Conservation (phyloP, 2,113 vertebrate genomes). For the Elanoides forficatus region DNA sequence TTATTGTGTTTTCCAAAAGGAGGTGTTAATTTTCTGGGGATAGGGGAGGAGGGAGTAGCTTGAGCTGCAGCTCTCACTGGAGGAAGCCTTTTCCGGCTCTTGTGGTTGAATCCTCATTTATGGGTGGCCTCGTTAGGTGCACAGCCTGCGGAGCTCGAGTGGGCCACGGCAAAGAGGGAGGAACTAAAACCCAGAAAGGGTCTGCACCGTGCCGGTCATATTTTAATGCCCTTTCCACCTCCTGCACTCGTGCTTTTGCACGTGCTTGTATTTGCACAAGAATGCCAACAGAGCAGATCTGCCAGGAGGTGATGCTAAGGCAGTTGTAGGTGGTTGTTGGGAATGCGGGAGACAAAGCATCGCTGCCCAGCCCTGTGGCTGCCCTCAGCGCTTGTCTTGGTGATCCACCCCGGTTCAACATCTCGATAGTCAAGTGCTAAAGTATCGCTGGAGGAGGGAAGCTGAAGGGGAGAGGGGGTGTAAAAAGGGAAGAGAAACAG, state of each 20-base stretch:
- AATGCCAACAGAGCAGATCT: neutral
- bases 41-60: neutral
- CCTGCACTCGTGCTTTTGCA: rapidly evolving
- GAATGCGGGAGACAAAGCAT: neutral
- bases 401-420: rapidly evolving
- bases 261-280: rapidly evolving
- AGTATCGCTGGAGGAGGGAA: neutral
- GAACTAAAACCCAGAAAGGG: neutral
- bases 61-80: neutral
- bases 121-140: neutral
- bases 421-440: too few relatives aligned
- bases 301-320: rapidly evolving
- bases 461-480: neutral
- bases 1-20: neutral
- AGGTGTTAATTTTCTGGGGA: neutral
- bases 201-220: neutral
- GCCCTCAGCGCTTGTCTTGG: neutral
- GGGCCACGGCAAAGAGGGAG: neutral
- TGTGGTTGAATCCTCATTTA: neutral
- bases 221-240: too few relatives aligned
- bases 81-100: neutral
- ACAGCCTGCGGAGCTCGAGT: neutral
- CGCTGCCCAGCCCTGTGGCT: neutral
- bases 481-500: neutral
- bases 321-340: rapidly evolving